Percentiles rank a stretch among this genome's conserved stretches.
Evolutionary conservation across 1,140 invertebrate genomes (phyloP).

Genomic region (Zaprionus capensis): DNA sequence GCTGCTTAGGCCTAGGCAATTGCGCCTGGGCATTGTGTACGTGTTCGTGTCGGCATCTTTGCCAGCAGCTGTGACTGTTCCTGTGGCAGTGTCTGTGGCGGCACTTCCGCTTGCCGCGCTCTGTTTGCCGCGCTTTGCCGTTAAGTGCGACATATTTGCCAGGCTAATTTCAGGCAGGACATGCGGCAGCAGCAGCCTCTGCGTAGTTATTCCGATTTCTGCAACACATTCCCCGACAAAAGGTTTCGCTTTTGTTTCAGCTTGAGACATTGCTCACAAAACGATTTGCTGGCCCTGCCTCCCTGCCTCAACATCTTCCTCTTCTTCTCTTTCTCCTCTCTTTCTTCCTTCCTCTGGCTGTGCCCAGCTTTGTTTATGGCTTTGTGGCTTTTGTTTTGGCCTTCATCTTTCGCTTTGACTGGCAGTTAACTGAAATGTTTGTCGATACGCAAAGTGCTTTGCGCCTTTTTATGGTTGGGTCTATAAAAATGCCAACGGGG

Average conservation of each 20-base stretch:
- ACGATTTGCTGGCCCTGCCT: neutral
- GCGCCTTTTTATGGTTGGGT: slow-evolving; percentile 56
- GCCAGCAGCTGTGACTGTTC: neutral
- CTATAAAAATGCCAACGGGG: slow-evolving; percentile 52
- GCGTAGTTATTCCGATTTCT: too few species aligned
- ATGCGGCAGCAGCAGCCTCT: slow-evolving; percentile 15
- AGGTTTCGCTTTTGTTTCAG: slow-evolving; percentile 13
- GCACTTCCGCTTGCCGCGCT: slow-evolving; percentile 50
- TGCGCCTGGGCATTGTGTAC: slow-evolving; percentile 44
- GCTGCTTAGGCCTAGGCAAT: slow-evolving; percentile 58
- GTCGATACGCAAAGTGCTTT: slow-evolving; percentile 61
- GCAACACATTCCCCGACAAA: neutral
- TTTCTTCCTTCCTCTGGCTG: neutral
- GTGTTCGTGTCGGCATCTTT: slow-evolving; percentile 34
- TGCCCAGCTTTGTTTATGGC: slow-evolving; percentile 52
- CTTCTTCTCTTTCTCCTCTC: neutral
- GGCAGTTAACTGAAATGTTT: slow-evolving; percentile 39
- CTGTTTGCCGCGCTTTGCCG: slow-evolving; percentile 35
- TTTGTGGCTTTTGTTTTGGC: slow-evolving; percentile 62
- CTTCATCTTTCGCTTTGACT: slow-evolving; percentile 20
- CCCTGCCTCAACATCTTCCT: too few species aligned
- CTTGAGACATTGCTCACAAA: slow-evolving; percentile 7
- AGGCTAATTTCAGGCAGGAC: slow-evolving; percentile 75
- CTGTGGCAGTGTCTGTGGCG: slow-evolving; percentile 31
- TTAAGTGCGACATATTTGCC: slow-evolving; percentile 82